Conservation (phyloP, 2,113 vertebrate genomes). For the Gallinago jamesoni region DNA sequence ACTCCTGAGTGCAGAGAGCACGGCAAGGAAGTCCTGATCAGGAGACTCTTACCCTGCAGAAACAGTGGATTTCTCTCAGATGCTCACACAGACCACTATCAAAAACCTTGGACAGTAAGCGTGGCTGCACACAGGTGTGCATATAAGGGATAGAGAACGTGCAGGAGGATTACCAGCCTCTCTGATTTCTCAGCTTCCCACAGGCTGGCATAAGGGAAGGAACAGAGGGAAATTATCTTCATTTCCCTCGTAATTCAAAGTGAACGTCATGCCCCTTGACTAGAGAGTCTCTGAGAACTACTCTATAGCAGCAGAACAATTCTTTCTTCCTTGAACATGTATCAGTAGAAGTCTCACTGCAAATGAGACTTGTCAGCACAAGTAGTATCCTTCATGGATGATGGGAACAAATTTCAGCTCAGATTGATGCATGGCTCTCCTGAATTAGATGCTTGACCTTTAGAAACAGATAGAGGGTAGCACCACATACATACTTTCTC, state of each 20-base stretch:
- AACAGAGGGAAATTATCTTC: neutral
- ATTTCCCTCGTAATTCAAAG: conserved; percentile 10
- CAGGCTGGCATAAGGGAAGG: neutral
- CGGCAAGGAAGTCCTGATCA: neutral
- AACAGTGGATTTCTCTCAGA: neutral
- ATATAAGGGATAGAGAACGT: neutral
- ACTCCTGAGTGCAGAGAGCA: neutral
- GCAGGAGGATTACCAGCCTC: neutral
- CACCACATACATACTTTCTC: neutral
- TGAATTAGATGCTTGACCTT: neutral
- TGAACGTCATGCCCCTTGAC: rapidly evolving
- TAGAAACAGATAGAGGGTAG: neutral
- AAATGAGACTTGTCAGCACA: conserved; percentile 11
- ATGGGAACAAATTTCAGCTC: neutral
- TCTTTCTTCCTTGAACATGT: neutral
- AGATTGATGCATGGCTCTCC: neutral
- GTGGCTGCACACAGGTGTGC: neutral
- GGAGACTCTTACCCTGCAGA: neutral
- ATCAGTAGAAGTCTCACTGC: neutral
- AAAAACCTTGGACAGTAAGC: neutral
- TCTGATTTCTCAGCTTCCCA: neutral
- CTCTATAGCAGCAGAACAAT: neutral
- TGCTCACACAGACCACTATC: neutral
- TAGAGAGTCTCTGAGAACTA: neutral
- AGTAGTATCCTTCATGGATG: conserved; percentile 6